These are phyloP conservation scores for Apodemia hepburni DNA, from an alignment of 2,888 invertebrate genomes.

Conservation along the genomic window DNA sequence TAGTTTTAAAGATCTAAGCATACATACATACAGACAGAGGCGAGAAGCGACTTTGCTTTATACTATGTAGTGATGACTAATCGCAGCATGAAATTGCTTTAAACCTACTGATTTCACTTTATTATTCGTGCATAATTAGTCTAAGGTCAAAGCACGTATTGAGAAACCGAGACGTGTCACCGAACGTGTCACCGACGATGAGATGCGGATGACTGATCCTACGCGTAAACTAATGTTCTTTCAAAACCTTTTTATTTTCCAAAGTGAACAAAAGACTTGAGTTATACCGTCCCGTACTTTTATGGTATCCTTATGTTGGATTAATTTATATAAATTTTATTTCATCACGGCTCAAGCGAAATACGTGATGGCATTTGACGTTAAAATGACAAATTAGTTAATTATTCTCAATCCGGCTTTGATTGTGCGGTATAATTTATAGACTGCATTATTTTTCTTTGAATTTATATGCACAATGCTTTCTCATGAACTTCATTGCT, in stretches of 20 bases:
- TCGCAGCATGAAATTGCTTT: too few relatives aligned
- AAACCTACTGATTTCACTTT: not conserved
- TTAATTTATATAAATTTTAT: constrained; percentile 68
- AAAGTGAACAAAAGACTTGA: constrained; percentile 71
- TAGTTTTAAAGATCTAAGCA: too few relatives aligned
- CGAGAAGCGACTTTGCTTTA: too few relatives aligned
- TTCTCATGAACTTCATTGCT: constrained; percentile 25
- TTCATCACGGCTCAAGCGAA: constrained; percentile 45
- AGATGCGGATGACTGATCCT: constrained; percentile 73
- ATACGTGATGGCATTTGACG: constrained; percentile 79
- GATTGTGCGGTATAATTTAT: constrained; percentile 40
- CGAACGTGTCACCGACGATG: constrained; percentile 56
- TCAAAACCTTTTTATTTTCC: constrained; percentile 65
- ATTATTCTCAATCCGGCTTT: constrained; percentile 75
- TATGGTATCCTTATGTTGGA: constrained; percentile 69
- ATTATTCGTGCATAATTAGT: constrained; percentile 15
- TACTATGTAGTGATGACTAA: too few relatives aligned
- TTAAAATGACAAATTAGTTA: constrained; percentile 79
- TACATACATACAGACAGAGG: too few relatives aligned
- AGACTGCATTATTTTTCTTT: constrained; percentile 25
- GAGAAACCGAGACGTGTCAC: not conserved
- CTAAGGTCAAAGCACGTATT: constrained; percentile 13
- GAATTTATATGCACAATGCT: constrained; percentile 25
- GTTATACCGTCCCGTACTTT: constrained; percentile 76
- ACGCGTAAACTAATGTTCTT: constrained; percentile 71